Evolutionary conservation across 2,113 vertebrate genomes (phyloP), one percentile per base, ranked within the genome.

Genomic region (Machaerirhynchus nigripectus): DNA sequence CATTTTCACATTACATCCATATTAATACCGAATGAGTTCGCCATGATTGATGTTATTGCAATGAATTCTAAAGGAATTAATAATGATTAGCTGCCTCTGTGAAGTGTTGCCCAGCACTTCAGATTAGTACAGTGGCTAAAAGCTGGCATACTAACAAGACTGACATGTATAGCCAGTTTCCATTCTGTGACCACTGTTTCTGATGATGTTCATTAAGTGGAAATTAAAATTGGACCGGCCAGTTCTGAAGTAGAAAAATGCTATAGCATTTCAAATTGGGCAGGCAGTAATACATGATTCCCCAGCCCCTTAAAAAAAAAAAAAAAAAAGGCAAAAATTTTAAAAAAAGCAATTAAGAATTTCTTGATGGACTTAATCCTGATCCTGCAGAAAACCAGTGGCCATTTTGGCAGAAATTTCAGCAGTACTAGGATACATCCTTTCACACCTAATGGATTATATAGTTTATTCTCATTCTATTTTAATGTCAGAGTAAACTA

Each of bases 61-160:
- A 96, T 97, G 98, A 98, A 97, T 98, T 98, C 97, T 97, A 98
- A 98, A 98, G 96, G 98, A 98, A 98, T 98, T 97, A 97, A 97
- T 97, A 98, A 98, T 97, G 98, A 98, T 98, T 98, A 98, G 96
- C 98, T 95, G 95, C 94, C 95, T 97, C 97, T 92, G 30, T 95
- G 95, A 98, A 96, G 97, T 96, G 92, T 93, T 95, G 83, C 94
- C 97, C 95, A 64, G 97, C 95, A 92, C 96, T 96, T 95, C 95
- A 96, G 94, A 97, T 97, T 84, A 97, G 96, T 42, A 49, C 16
- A 69, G 67, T 70, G 63, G 65, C 93, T 93, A 88, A 96, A 97
- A 94, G 74, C 90, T 93, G 90, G 93, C 87, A 94, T 89, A 59
- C 94, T 76, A 65, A 81, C 80, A 69, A 80, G 89, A 67, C 73